Base-by-base conservation (phyloP, 2,888 invertebrate genomes). In the Lepidonotus clava region DNA sequence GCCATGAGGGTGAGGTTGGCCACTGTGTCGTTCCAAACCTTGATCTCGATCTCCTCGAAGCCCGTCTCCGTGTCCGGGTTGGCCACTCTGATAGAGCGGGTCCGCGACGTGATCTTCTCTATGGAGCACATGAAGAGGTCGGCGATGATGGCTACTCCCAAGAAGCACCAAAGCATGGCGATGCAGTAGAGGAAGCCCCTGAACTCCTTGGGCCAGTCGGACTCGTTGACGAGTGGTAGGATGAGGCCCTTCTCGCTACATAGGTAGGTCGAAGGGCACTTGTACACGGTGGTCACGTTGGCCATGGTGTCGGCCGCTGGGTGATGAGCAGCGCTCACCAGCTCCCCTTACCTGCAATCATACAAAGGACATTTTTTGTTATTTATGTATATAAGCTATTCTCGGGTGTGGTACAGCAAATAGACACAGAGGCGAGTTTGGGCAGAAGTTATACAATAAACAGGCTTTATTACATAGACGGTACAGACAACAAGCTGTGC, bases 41-140 rank as follows among this genome's bases (percentile, higher is more conserved):
- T 94, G 0, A 95, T 93, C 46, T 95, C 94, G 90, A 95, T 94
- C 21, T 95, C 95, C 34, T 92, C 90, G 86, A 91, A 90, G 1
- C 92, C 93, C 5, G 85, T 83, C 61, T 87, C 85, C 0, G 86
- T 36, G 40, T 90, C 90, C 0, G 90, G 90, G 83, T 91, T 92
- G 24, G 93, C 90, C 46, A 92, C 88, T 71, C 91, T 90, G 11
- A 95, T 93, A 90, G 93, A 94, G 71, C 94, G 91, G 21, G 95
- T 95, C 90, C 94, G 95, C 89, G 95, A 95, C 32, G 95, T 95
- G 90, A 96, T 95, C 89, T 94, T 95, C 91, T 95, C 95, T 86
- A 95, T 95, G 86, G 95, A 92, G 87, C 95, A 95, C 95, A 95
- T 95, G 92, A 96, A 95, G 86, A 95, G 94, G 90, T 95, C 95